Base-by-base conservation (phyloP, 2,888 invertebrate species). In the Cryptus armator region DNA sequence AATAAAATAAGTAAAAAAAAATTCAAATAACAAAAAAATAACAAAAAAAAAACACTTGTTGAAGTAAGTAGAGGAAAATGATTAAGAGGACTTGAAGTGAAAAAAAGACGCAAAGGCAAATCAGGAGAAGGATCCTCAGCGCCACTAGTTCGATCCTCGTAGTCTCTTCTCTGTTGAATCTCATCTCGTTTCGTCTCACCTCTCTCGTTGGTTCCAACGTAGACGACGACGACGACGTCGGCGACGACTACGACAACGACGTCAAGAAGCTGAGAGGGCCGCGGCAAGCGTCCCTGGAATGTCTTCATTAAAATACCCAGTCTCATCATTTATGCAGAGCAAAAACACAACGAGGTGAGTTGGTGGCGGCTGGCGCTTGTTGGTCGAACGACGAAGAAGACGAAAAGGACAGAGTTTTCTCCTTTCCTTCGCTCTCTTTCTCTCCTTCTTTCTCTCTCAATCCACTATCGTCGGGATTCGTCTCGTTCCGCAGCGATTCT, bases 311-410 rank as follows among this genome's bases (percentile, higher is more conserved):
- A 92, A 92, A 92, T 92, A 91, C 91, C 89, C 89, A 87, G 84
- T 88, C 91, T 92, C 92, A 92, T 92, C 91, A 91, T 91, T 92
- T 92, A 92, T 92, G 91, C 91, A 91, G 89, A 91, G 91, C 91
- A 92, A 92, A 92, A 92, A 91, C 91, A 90, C 90, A 91, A 89
- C 89, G 91, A 91, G 91, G 88, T 89, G 89, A 89, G 86, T 84
- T 56, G 81, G 80, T 76, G 71, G 82, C 51, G 79, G 72, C 74
- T 74, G 81, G 78, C 74, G 84, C 78, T 84, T 9, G 37, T 37
- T 53, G 71, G 29, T 14, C 48, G 44, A 78, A 48, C 29, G 67
- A 82, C 53, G 56, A 48, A 43, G 12, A 56, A 62, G 62, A 70
- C 44, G 67, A 76, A 37, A 44, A 62, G 56, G n/a, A 68, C 56